Base-by-base conservation (phyloP, 2,797 vertebrate species). In the Pseudochromis fuscus region DNA sequence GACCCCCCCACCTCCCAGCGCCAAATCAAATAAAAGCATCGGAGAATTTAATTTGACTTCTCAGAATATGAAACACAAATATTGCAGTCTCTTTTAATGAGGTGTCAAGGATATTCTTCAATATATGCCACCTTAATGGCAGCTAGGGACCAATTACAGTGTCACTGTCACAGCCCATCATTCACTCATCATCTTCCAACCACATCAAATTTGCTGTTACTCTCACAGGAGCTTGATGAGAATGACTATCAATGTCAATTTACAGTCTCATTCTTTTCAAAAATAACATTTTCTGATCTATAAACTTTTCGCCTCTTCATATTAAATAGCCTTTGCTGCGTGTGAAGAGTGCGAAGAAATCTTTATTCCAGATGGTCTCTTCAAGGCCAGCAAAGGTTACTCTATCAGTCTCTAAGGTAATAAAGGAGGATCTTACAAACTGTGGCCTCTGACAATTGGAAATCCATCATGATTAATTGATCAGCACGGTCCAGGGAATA, bases 391-490 rank as follows among this genome's bases (percentile, higher is more conserved):
- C 37, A 77, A 66, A 87, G 87, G 88, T 89, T 81, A 68, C 44
- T 74, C 57, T 69, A 65, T 86, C 70, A 75, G 73, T 88, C 88
- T 86, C 86, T 67, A 30, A 72, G 84, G 84, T 82, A 88, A 83
- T 87, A 89, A 84, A 87, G 74, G 58, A 55, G 53, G 72, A 74
- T 77, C 73, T 77, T 77, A 81, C 79, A 83, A 80, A 90, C 73
- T 77, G 57, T 70, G 77, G 77, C 73, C 74, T 75, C 77, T 79
- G 79, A 88, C 87, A 78, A 91, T 83, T 79, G 84, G 82, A 91
- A 90, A 93, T 90, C 89, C 79, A 93, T 91, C 74, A 86, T 89
- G 86, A 92, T 92, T 86, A 92, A 93, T 92, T 87, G 87, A 94
- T 94, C 71, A 38, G 73, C 75, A 73, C 27, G 19, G 77, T 79